A percentile compares a stretch with the other conserved stretches of the same genome.
Conservation (phyloP, 2,797 vertebrate genomes). For the Staurois parvus region DNA sequence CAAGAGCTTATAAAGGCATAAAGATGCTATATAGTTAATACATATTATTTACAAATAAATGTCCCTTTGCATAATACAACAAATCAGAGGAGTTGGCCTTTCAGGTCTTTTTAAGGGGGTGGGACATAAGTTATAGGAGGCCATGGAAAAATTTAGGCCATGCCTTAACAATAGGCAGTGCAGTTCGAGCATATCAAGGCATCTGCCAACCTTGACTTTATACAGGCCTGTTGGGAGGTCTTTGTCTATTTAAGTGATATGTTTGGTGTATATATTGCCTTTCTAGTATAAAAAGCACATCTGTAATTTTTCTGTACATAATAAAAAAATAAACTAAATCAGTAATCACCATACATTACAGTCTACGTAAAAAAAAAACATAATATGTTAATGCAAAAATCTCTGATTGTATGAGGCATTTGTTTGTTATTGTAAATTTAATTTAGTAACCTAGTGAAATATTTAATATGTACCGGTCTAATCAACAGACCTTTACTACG, state of each 20-base stretch:
- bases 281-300: conserved; percentile 20
- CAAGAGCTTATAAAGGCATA: too few species aligned
- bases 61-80: too few species aligned
- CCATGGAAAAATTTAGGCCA: too few species aligned
- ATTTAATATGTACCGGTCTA: conserved; percentile 75
- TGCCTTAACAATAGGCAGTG: not conserved
- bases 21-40: too few species aligned
- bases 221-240: not conserved
- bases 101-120: too few species aligned
- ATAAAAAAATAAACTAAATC: conserved; percentile 63
- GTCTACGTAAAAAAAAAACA: not conserved
- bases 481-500: conserved; percentile 73
- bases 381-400: conserved; percentile 60
- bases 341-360: conserved; percentile 58
- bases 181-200: not conserved
- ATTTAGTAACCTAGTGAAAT: conserved; percentile 77
- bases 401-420: conserved; percentile 74
- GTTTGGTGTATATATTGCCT: conserved; percentile 7
- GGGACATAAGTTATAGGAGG: too few species aligned
- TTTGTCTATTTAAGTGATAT: not conserved
- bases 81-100: too few species aligned
- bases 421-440: conserved; percentile 76
- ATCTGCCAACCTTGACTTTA: not conserved
- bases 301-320: conserved; percentile 67
- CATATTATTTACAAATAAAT: too few species aligned